Base-by-base conservation (phyloP, 2,113 vertebrate genomes). In the Asarcornis scutulata region DNA sequence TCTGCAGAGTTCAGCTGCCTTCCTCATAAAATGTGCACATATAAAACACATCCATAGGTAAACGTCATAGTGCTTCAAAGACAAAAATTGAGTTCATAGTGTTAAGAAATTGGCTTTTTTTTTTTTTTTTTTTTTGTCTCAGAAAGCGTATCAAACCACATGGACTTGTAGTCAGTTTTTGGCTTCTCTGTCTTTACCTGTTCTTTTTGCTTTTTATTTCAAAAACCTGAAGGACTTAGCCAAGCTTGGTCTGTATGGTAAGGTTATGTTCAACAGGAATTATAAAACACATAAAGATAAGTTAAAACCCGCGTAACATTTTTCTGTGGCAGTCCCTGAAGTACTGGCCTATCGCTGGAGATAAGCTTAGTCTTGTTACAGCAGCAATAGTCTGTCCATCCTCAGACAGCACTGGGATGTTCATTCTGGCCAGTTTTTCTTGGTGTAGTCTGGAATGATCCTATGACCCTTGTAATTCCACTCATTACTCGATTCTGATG, bases 121-220 rank as follows among this genome's bases (percentile, higher is more conserved):
- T 44, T 48, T 48, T 69, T 87, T 94, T 44, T 44, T 44, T 93
- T 86, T 89, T 20, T 86, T 80, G 8, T 85, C 38, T 91, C 60
- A 64, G 85, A 93, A 83, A 60, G 44, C 84, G 0, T 87, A 60
- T 79, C 73, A 75, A 72, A 75, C 74, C 86, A 89, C 55, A 8
- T 2, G 9, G 38, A 80, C 79, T 94, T 80, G 11, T 78, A 88
- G 86, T 71, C 81, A 36, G 7, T 91, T 82, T 56, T 88, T 83
- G 50, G 13, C 67, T 83, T 36, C 73, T 86, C 73, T 2, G 2
- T 82, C 50, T 78, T 81, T 68, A 13, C 80, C 77, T 22, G 7
- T 78, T 84, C 83, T 73, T 86, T 91, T 75, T 89, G 67, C 81
- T 53, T 96, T 94, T 58, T 86, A 1, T 62, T 88, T 86, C 84